Evolutionary conservation across 2,888 invertebrate species (phyloP), one percentile per base, ranked within the genome.

Genomic region (Synanthedon tipuliformis): DNA sequence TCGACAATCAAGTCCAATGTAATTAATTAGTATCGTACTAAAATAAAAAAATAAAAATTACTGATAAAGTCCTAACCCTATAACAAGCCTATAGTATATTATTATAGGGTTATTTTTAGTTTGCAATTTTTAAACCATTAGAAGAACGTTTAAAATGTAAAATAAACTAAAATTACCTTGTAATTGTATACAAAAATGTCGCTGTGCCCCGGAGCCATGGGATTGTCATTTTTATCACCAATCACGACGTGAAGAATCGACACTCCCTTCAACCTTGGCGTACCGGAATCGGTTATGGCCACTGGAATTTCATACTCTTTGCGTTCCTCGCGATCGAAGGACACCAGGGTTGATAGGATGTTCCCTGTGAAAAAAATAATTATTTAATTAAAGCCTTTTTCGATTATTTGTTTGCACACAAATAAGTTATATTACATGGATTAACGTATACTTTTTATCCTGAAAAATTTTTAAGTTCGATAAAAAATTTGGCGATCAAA

Each of bases 101-200:
- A n/a, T n/a, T n/a, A n/a, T n/a, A n/a, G n/a, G n/a, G n/a, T n/a
- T n/a, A n/a, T n/a, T n/a, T n/a, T n/a, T n/a, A n/a, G n/a, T n/a
- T n/a, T n/a, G n/a, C n/a, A n/a, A n/a, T 41, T 41, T 41, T 13
- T n/a, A 41, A 41, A 41, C 41, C 4, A 45, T 5, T 45, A n/a
- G 4, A 13, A 45, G 13, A 45, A 45, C n/a, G n/a, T 45, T 13
- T 45, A n/a, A 45, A 45, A 45, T 45, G 13, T 8, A 49, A 49
- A n/a, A 49, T 49, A 11, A 16, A 49, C 13, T 1, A 49, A 12
- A 49, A 49, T 49, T 50, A 92, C 93, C 90, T 93, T 94, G 74
- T 97, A 99, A 71, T 96, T 97, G 79, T 98, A 98, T 2, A 99
- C 95, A 70, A 96, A 95, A 64, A 99, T 96, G 57, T 93, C 90